Base-by-base conservation (phyloP, 2,888 invertebrate genomes). In the Torymus auratus region DNA sequence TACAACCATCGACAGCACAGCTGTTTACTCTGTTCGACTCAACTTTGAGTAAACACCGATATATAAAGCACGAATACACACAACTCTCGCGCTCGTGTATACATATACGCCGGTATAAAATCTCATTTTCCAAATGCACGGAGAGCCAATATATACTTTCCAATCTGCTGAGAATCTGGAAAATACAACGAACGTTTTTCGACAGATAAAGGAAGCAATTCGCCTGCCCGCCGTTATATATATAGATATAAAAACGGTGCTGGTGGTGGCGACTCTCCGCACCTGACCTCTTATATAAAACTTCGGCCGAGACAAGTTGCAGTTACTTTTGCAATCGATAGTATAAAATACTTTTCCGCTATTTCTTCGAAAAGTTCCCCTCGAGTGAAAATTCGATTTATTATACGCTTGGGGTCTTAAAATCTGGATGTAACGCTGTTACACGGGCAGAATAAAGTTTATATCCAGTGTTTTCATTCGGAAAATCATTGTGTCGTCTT, bases 101-200 rank as follows among this genome's bases (percentile, higher is more conserved):
- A 41, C 7, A 41, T 41, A 41, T 7, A 41, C 41, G 41, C 7
- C 56, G 70, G 56, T 81, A 78, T 81, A 78, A 77, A 78, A 81
- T 81, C 74, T 81, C 81, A 81, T 81, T 78, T 81, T 74, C 81
- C 78, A 81, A 81, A 81, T 81, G 81, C 73, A 74, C 78, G 17
- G 1, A 62, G 23, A 41, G 53, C 73, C 61, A 67, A 56, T 68
- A 68, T 76, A 68, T 50, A 67, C 77, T 77, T 64, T 73, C 28
- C 73, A 65, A 81, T 81, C 64, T 60, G 60, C 64, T 70, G 61
- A 69, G 78, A 65, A 74, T 74, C 69, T 70, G 53, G 60, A 81
- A 81, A 81, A 78, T 74, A 41, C 41, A 62, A 65, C 68, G 61
- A n/a, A 67, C 13, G 20, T 64, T 81, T 76, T 62, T 50, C 64